Base-by-base conservation (phyloP, 2,797 vertebrate genomes). In the Helostoma temminkii region DNA sequence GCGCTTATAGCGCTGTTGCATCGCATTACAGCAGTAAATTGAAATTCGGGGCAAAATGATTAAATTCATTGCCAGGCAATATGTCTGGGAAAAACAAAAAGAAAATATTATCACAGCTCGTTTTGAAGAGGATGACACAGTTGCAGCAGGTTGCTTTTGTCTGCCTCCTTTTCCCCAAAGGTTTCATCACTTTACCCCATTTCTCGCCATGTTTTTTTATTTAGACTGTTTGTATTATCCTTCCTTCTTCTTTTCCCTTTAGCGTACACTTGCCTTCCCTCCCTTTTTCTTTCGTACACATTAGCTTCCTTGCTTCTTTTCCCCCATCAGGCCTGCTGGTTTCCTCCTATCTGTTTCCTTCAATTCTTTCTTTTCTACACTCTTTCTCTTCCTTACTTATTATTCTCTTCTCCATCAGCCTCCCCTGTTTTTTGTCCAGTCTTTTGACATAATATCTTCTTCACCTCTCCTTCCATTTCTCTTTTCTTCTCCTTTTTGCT, bases 11-110 rank as follows among this genome's bases (percentile, higher is more conserved):
- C 39, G 41, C 60, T 82, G 86, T 84, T 84, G 72, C 87, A 77
- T 83, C 56, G 75, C 64, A 63, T 89, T 82, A 81, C 83, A 80
- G 74, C 85, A 87, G 72, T 66, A 72, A 80, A 86, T 79, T 83
- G 82, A 80, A 83, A 84, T 75, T 87, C 45, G 19, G 77, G 69
- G 69, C 24, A 42, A 76, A 81, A 84, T 85, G 71, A 90, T 88
- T 85, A 80, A 80, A 85, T 80, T 83, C 76, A 76, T 78, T 54
- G 61, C 66, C 55, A 25, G 69, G 49, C 63, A 75, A 71, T 71
- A 60, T 85, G 78, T 87, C 68, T 71, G 77, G 25, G 61, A 81
- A 85, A 82, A 82, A 85, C 61, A 84, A 58, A 74, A 76, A 67
- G 64, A 72, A 82, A 80, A 73, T 75, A 73, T 83, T 46, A 81